Evolutionary conservation across 2,888 invertebrate species (phyloP).

Genomic region (Lycophotia porphyrea): DNA sequence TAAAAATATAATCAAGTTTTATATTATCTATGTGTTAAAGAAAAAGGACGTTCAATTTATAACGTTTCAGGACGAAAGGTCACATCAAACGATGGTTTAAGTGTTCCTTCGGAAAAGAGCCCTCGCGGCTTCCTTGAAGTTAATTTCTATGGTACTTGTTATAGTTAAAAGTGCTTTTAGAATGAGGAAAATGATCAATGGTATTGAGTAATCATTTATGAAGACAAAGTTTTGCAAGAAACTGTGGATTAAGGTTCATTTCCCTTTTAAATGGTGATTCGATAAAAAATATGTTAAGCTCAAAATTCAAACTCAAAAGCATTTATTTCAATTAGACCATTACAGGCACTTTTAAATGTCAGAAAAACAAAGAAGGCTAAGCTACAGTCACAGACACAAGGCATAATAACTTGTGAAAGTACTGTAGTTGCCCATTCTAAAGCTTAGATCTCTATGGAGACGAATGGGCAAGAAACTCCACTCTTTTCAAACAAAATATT

Average conservation of each 20-base stretch:
- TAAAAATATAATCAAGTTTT: not conserved
- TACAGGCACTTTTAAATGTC: no score
- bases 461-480: no score
- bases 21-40: not conserved
- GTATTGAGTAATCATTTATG: not conserved
- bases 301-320: no score
- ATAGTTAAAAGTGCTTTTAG: constrained; percentile 9
- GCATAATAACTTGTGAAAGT: no score
- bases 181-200: constrained; percentile 5
- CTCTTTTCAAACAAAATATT: no score
- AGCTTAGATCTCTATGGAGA: no score
- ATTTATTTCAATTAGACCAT: no score
- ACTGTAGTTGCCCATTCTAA: no score
- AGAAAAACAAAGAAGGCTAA: no score
- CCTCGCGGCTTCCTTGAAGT: constrained; percentile 11
- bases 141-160: constrained; percentile 30
- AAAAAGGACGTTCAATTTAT: constrained; percentile 19
- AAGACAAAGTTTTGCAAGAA: not conserved
- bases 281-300: no score
- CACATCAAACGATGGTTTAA: constrained; percentile 44
- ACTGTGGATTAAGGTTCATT: not conserved
- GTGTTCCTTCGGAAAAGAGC: not conserved
- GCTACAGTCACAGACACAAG: no score
- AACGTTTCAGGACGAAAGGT: constrained; percentile 20
- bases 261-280: not conserved